These are phyloP conservation scores for Falco cherrug DNA, from an alignment of 2,797 vertebrate species.

Conservation along the genomic window DNA sequence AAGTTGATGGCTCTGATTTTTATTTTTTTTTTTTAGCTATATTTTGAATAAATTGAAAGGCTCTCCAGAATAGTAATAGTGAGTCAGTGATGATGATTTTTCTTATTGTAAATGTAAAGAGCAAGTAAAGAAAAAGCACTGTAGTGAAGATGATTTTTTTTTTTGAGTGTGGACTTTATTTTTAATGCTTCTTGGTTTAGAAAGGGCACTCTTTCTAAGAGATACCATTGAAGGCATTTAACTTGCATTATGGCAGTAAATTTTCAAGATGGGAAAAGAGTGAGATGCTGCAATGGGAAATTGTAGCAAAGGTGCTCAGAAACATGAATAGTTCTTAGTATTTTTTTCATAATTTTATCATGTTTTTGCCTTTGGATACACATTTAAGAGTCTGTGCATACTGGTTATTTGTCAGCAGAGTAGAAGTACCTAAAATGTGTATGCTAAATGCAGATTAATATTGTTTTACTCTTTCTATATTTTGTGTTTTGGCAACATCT, in stretches of 20 bases:
- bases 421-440: neutral
- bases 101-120: conserved; percentile 49
- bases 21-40: neutral
- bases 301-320: neutral
- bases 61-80: conserved; percentile 33
- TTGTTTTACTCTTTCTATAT: neutral
- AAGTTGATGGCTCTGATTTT: conserved; percentile 9
- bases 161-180: neutral
- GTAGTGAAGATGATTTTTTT: neutral
- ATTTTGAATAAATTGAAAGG: conserved; percentile 27
- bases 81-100: conserved; percentile 52
- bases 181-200: neutral
- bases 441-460: neutral
- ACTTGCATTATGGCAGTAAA: neutral
- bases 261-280: neutral
- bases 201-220: neutral
- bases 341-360: neutral
- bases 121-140: neutral
- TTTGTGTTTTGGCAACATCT: neutral
- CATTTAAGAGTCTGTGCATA: neutral
- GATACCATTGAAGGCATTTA: neutral
- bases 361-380: neutral
- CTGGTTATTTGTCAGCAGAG: neutral
- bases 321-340: neutral
- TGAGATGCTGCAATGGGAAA: neutral